Base-by-base conservation (phyloP, 2,797 vertebrate genomes). In the Euthynnus affinis region DNA sequence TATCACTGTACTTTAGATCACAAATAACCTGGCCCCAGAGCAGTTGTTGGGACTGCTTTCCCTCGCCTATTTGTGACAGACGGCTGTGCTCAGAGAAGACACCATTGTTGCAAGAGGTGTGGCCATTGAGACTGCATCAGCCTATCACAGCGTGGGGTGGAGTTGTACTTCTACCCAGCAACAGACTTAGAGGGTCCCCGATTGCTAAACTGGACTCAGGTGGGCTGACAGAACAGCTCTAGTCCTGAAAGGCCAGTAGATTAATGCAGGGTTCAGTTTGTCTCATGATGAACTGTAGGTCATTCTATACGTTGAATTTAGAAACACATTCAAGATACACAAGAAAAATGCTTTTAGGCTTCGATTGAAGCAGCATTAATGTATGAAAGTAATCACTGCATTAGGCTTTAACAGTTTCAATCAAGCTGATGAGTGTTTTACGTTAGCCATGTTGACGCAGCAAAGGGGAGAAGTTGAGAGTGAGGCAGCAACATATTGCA, bases 61-160 rank as follows among this genome's bases (percentile, higher is more conserved):
- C 40, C 32, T 66, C 44, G 71, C 71, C 68, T 82, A 76, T 82
- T 76, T 83, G 78, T 86, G 85, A 86, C 85, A 91, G 88, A 82
- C 66, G 71, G 80, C 77, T 72, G 79, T 44, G 80, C 68, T 86
- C 78, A 83, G 76, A 83, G 88, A 84, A 74, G 82, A 88, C 79
- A 74, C 76, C 61, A 77, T 57, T 55, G 81, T 82, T 89, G 87
- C 83, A 80, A 80, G 85, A 89, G 92, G 90, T 57, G 69, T 89
- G 67, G 61, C 85, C 71, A 72, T 56, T 29, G 29, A 60, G 49
- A 29, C 61, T 22, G 64, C 74, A 22, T 42, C 48, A 42, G 25
- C 95, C 94, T 94, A 94, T 95, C 85, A 34, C 82, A 65, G 58
- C 1, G 29, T 92, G 94, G 94, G 94, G 94, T 90, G 94, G 94